Percentiles rank a stretch among this genome's conserved stretches.
These are phyloP conservation scores for Lagenorhynchus albirostris DNA, from an alignment of 2,113 vertebrate genomes.

Conservation along the genomic window DNA sequence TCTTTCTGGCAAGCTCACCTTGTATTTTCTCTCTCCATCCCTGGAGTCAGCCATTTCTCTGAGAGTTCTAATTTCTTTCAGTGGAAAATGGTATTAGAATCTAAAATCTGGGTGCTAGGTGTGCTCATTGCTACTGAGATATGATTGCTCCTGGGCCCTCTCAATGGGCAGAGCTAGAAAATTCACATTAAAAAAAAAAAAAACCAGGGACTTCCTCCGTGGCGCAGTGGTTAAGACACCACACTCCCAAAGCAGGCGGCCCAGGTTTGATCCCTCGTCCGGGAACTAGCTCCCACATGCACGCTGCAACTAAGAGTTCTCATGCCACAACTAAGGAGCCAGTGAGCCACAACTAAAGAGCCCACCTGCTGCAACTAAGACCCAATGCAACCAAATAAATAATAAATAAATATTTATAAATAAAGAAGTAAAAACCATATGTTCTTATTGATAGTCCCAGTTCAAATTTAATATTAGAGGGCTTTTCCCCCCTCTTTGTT, in stretches of 20 bases:
- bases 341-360: no score
- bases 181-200: not conserved
- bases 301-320: no score
- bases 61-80: not conserved
- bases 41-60: not conserved
- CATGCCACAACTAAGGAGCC: no score
- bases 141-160: not conserved
- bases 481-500: not conserved
- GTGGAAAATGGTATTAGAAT: not conserved
- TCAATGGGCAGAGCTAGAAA: not conserved
- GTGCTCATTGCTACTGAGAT: not conserved
- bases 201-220: no score
- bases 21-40: not conserved
- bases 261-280: no score
- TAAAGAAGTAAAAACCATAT: not conserved
- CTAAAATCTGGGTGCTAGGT: not conserved
- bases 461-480: not conserved
- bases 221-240: no score
- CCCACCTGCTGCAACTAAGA: no score
- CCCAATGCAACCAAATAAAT: no score
- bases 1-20: not conserved
- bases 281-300: no score
- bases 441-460: not conserved
- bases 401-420: no score
- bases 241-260: no score